Evolutionary conservation across 2,113 vertebrate genomes (phyloP).

Genomic region (Saimiri boliviensis): DNA sequence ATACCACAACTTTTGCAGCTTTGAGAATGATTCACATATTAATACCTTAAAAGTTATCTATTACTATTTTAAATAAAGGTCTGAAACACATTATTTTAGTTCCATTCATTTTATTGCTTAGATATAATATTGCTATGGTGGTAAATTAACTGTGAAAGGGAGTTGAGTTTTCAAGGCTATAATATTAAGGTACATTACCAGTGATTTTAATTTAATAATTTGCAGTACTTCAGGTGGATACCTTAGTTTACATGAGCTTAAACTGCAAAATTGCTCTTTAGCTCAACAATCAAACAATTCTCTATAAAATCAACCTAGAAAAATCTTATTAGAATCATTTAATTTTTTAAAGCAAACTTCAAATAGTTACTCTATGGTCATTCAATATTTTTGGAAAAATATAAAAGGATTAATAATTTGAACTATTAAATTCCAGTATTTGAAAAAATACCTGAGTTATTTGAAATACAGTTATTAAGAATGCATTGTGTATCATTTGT

Average conservation of each 20-base stretch:
- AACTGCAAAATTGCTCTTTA: neutral
- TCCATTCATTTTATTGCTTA: slow-evolving; percentile 7
- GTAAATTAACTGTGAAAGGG: slow-evolving; percentile 6
- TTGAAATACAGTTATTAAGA: slow-evolving; percentile 3
- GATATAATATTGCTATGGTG: slow-evolving; percentile 14
- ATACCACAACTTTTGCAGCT: neutral
- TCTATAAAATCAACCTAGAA: neutral
- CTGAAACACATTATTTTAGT: neutral
- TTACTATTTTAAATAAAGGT: neutral
- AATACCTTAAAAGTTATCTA: slow-evolving; percentile 6
- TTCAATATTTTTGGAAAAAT: slow-evolving; percentile 5
- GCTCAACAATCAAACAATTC: neutral
- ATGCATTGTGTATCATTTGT: neutral
- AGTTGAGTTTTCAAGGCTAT: slow-evolving; percentile 15
- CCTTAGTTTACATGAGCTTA: neutral
- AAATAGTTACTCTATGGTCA: neutral
- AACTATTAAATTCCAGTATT: neutral
- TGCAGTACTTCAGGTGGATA: neutral
- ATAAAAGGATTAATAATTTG: neutral
- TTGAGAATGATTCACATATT: neutral
- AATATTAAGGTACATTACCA: neutral
- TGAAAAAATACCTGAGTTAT: neutral
- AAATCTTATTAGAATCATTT: neutral
- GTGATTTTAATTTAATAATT: slow-evolving; percentile 10
- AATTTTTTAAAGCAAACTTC: neutral